Percentiles rank a stretch among this genome's conserved stretches.
Evolutionary conservation across 53 echinoderm and acorn worm genomes (phyloP).

Genomic region (Echinarachnius parma): DNA sequence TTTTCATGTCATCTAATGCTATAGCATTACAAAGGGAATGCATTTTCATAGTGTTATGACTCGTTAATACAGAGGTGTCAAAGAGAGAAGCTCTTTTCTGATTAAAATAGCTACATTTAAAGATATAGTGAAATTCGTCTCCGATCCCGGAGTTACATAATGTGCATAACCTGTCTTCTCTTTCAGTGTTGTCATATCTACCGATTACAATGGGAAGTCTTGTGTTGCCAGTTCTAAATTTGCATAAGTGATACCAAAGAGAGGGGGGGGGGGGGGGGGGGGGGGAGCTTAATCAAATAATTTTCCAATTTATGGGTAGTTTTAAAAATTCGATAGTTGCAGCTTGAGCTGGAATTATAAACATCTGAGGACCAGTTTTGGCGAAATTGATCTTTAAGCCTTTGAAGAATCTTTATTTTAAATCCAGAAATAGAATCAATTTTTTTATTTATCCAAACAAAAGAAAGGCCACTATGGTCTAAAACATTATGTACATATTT

Average conservation of each 20-base stretch:
- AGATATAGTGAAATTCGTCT: no score
- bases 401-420: background rate
- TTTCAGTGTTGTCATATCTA: constrained; percentile 18
- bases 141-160: constrained; percentile 13
- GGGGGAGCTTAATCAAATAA: no score
- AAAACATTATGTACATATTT: background rate
- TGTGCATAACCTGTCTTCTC: constrained; percentile 3
- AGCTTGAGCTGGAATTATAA: no score
- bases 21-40: background rate
- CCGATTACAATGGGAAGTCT: constrained; percentile 11
- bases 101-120: no score
- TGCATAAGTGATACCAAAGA: background rate
- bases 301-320: no score
- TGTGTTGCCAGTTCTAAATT: no score
- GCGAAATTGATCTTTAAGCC: constrained; percentile 8
- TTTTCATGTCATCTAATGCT: background rate
- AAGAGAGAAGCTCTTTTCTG: no score
- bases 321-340: no score
- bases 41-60: no score
- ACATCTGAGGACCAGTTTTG: no score
- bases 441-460: background rate
- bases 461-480: no score
- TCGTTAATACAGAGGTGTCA: no score
- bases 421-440: background rate
- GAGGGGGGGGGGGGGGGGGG: background rate